Evolutionary conservation across 2,113 vertebrate genomes (phyloP).

Genomic region (Pandion haliaetus): DNA sequence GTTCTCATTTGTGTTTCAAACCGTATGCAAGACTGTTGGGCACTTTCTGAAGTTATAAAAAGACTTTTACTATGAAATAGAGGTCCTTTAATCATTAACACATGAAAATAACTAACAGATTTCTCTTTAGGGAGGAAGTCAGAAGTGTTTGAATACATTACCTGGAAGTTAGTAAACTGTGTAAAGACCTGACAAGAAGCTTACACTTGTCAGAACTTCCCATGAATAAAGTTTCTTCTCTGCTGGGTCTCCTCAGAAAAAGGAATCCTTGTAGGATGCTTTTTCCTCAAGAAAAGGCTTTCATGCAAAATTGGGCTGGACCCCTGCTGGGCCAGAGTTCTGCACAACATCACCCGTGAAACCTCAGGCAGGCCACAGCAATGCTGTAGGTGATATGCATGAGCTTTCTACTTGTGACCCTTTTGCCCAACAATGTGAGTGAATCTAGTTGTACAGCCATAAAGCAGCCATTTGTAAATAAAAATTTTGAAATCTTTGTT

Average conservation of each 20-base stretch:
- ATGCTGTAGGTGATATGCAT: too few relatives aligned
- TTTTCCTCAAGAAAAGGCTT: not conserved
- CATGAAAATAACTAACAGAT: not conserved
- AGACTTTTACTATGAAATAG: not conserved
- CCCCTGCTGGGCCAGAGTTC: not conserved
- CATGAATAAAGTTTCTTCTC: not conserved
- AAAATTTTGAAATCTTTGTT: not conserved
- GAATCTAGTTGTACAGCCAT: not conserved
- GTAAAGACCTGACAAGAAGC: not conserved
- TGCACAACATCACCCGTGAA: not conserved
- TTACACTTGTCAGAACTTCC: not conserved
- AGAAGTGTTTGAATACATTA: not conserved
- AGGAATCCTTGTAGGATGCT: not conserved
- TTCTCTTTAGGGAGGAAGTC: not conserved
- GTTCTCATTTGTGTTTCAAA: not conserved
- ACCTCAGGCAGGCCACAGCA: not conserved
- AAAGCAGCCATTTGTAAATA: not conserved
- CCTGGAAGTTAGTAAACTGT: not conserved
- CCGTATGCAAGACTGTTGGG: not conserved
- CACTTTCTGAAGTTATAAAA: not conserved
- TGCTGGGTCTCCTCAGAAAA: not conserved
- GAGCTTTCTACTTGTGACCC: not conserved
- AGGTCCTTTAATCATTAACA: not conserved
- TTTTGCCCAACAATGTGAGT: not conserved
- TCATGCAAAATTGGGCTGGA: not conserved